These are phyloP conservation scores for Calliphora vicina DNA, from an alignment of 1,140 invertebrate species.

Conservation along the genomic window DNA sequence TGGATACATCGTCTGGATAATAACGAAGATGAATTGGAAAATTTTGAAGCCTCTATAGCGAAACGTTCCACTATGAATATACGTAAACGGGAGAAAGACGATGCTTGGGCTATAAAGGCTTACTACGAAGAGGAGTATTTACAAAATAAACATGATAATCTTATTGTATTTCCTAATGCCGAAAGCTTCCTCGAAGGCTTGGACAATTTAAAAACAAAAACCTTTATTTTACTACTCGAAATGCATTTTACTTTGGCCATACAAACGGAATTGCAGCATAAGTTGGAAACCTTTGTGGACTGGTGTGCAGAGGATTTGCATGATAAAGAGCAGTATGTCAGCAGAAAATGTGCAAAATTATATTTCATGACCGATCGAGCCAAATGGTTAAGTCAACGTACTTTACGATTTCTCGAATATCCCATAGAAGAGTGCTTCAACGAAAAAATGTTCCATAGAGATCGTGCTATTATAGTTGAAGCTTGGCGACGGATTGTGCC, in stretches of 20 bases:
- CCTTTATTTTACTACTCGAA: slow-evolving; percentile 55
- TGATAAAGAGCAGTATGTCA: slow-evolving; percentile 56
- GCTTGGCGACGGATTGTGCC: slow-evolving; percentile 55
- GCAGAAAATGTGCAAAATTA: slow-evolving; percentile 55
- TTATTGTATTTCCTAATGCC: slow-evolving; percentile 55
- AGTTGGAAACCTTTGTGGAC: slow-evolving; percentile 51
- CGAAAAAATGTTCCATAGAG: slow-evolving; percentile 48
- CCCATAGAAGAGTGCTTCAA: slow-evolving; percentile 48
- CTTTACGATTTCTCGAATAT: slow-evolving; percentile 41
- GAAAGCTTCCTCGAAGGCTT: slow-evolving; percentile 49
- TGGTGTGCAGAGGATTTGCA: slow-evolving; percentile 53
- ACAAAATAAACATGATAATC: slow-evolving; percentile 50
- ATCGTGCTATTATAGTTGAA: slow-evolving; percentile 49
- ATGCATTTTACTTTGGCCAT: slow-evolving; percentile 57
- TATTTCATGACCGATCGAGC: slow-evolving; percentile 59
- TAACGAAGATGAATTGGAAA: slow-evolving; percentile 41
- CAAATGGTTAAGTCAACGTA: slow-evolving; percentile 46
- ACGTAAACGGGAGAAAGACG: slow-evolving; percentile 55
- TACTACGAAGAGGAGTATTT: slow-evolving; percentile 57
- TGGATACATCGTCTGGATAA: slow-evolving; percentile 54
- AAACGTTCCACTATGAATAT: slow-evolving; percentile 55
- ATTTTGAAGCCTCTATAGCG: slow-evolving; percentile 51
- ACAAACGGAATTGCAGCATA: slow-evolving; percentile 53
- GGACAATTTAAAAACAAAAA: slow-evolving; percentile 55
- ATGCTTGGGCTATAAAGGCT: slow-evolving; percentile 58